Evolutionary conservation across 2,888 invertebrate genomes (phyloP).

Genomic region (Leptopilina drosophilae): DNA sequence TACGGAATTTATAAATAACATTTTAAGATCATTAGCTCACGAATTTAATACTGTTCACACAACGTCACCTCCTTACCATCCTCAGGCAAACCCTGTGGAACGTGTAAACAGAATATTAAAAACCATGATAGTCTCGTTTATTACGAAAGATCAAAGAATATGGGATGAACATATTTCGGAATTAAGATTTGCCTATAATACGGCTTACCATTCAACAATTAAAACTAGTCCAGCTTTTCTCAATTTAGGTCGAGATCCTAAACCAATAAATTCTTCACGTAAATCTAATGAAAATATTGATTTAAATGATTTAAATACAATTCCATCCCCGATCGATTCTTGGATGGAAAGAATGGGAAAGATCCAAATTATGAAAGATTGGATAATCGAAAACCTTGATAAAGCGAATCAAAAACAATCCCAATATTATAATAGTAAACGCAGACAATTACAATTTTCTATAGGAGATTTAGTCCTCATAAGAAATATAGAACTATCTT

Average conservation of each 20-base stretch:
- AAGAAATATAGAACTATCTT: neutral
- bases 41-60: neutral
- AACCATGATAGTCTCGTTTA: neutral
- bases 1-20: neutral
- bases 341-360: neutral
- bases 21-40: neutral
- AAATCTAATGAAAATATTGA: neutral
- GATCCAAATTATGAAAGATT: neutral
- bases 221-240: constrained; percentile 40
- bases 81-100: constrained; percentile 46
- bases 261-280: neutral
- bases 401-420: neutral
- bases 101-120: constrained; percentile 45
- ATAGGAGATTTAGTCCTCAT: neutral
- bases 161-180: constrained; percentile 46
- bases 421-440: neutral
- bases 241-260: constrained; percentile 40
- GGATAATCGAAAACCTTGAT: neutral
- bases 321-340: neutral
- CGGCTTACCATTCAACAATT: constrained; percentile 41
- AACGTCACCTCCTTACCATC: neutral
- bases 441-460: neutral
- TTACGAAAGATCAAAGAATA: constrained; percentile 37
- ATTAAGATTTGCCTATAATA: constrained; percentile 48
- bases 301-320: neutral